Base-by-base conservation (phyloP, 2,797 vertebrate species). In the Poeciliopsis infans region DNA sequence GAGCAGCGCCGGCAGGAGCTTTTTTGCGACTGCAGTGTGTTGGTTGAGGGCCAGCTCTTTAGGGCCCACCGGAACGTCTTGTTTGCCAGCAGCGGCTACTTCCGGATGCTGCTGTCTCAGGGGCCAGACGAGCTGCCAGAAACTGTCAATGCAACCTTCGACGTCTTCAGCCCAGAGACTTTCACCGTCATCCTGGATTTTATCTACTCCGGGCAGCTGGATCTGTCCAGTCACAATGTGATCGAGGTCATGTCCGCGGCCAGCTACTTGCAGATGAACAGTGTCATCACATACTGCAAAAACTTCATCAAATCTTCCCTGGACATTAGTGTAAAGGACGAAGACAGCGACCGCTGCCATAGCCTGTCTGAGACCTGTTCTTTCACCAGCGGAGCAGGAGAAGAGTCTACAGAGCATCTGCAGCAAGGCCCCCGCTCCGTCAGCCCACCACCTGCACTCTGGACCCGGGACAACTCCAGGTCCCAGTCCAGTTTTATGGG, bases 221-320 rank as follows among this genome's bases (percentile, higher is more conserved):
- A 97, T 46, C 97, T 99, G n/a, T 97, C 97, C 0, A 97, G 98
- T 49, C 95, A 96, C 92, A 99, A 99, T 0, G 98, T 99, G 7
- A 99, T 99, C 1, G 98, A 99, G 78, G 98, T 99, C 73, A 99
- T 99, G 98, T 99, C 98, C 0, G 98, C 98, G 0, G 98, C 98
- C 59, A 99, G 98, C 93, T 99, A 98, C 69, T 93, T 99, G 87
- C 98, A 99, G 95, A 99, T 99, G 97, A 99, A 98, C 3, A 97
- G 97, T 0, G 97, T 99, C 61, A 99, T 99, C 87, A 97, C 94
- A 2, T 98, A 98, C 72, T 99, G 98, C 85, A 99, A 99, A 91
- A 97, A 97, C 49, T 99, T 99, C 89, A 99, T 99, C 47, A 99
- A 99, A 87, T 99, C 98, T 0, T 99, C 98, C 0, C 89, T 99